Percentiles rank a stretch among this genome's conserved stretches.
phyloP scores from a whole-genome alignment of 2,797 vertebrate genomes.

The Darevskia nairensis region DNA sequence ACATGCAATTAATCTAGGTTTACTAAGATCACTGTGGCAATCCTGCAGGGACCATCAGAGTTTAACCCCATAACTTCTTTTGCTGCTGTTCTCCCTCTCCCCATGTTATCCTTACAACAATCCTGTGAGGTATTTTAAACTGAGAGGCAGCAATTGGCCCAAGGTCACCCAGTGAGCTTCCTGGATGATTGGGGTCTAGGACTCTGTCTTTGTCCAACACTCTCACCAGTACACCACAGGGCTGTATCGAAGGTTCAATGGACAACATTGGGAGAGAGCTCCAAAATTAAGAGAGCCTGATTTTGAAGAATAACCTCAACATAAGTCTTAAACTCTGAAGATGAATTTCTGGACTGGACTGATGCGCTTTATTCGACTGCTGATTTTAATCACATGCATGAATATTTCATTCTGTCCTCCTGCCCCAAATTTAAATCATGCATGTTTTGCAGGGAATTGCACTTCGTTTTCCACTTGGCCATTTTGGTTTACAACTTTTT shows the following conservation, averaged over 20 bases:
- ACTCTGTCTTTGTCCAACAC: no score
- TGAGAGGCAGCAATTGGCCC: no score
- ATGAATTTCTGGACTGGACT: background rate
- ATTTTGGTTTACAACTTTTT: background rate
- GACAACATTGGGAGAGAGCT: background rate
- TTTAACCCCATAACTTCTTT: background rate
- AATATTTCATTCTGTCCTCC: background rate
- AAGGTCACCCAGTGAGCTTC: no score
- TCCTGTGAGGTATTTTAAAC: no score
- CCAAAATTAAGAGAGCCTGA: background rate
- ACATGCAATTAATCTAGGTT: background rate
- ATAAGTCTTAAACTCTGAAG: conserved; percentile 5
- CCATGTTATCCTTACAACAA: no score
- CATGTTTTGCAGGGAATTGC: background rate
- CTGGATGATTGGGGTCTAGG: no score
- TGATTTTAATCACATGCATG: background rate
- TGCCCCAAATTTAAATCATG: background rate
- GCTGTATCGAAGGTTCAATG: background rate
- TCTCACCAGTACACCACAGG: no score
- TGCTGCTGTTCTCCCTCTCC: background rate
- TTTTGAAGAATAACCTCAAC: background rate
- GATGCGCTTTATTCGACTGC: background rate
- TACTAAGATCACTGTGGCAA: background rate
- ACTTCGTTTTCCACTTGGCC: background rate
- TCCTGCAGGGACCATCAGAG: background rate